A percentile compares a stretch with the other conserved stretches of the same genome.
Evolutionary conservation across 2,888 invertebrate genomes (phyloP).

Genomic region (Esperia sulphurella): DNA sequence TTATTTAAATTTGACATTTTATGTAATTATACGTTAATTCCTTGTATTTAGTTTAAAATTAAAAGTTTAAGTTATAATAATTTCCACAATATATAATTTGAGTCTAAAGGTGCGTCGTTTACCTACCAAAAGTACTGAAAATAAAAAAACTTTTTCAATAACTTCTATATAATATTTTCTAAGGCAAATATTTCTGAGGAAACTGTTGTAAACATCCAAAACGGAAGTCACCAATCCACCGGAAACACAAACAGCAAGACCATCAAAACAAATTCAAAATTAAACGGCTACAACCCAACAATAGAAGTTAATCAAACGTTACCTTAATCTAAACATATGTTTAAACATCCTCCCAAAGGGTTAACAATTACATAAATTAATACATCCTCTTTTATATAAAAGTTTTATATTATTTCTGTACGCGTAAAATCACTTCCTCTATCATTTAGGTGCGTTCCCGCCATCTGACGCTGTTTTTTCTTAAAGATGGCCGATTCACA

Average conservation of each 20-base stretch:
- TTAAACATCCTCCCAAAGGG: conserved; percentile 57
- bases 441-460: conserved; percentile 57
- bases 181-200: no score
- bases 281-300: conserved; percentile 53
- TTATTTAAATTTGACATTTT: no score
- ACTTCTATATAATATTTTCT: no score
- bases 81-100: no score
- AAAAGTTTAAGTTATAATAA: no score
- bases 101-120: no score
- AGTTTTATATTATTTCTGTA: conserved; percentile 57
- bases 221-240: conserved; percentile 42
- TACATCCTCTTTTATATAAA: conserved; percentile 50
- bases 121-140: no score
- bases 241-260: conserved; percentile 46
- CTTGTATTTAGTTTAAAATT: no score
- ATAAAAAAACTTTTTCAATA: no score
- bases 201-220: conserved; percentile 14
- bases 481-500: conserved; percentile 34
- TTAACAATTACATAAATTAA: conserved; percentile 76
- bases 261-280: conserved; percentile 73
- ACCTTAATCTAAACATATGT: conserved; percentile 58
- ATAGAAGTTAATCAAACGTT: conserved; percentile 55
- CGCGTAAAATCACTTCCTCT: conserved; percentile 75
- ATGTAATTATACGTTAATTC: no score
- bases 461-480: conserved; percentile 43